phyloP scores from a whole-genome alignment of 2,113 vertebrate genomes.

The Camelus dromedarius region DNA sequence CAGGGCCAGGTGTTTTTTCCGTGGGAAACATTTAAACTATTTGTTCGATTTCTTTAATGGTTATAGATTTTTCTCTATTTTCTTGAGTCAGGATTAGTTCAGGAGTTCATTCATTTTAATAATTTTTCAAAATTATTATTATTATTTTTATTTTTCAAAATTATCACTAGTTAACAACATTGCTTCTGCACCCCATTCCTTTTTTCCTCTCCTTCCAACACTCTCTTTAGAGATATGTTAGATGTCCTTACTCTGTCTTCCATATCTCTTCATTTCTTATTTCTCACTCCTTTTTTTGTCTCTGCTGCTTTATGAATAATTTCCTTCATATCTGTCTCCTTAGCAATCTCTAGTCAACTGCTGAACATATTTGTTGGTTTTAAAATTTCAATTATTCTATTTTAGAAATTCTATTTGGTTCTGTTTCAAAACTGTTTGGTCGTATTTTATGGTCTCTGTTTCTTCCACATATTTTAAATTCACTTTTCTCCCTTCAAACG shows the following conservation, averaged over 20 bases:
- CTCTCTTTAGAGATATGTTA: background rate
- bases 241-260: background rate
- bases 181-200: background rate
- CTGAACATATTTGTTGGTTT: background rate
- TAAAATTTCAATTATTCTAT: background rate
- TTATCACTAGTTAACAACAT: background rate
- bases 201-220: background rate
- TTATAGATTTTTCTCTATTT: slow-evolving; percentile 14
- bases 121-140: background rate
- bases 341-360: background rate
- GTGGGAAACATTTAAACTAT: background rate
- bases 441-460: background rate
- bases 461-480: background rate
- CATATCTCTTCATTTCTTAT: background rate
- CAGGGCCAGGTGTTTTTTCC: background rate
- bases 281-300: background rate
- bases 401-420: slow-evolving; percentile 14
- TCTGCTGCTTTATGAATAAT: background rate
- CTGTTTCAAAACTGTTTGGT: background rate
- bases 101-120: background rate
- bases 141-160: background rate
- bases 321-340: background rate
- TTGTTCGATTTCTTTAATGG: slow-evolving; percentile 9
- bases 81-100: slow-evolving; percentile 26
- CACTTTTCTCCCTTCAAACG: slow-evolving; percentile 1